These are phyloP conservation scores for Muscidifurax raptorellus DNA, from an alignment of 1,140 invertebrate genomes.

Conservation along the genomic window DNA sequence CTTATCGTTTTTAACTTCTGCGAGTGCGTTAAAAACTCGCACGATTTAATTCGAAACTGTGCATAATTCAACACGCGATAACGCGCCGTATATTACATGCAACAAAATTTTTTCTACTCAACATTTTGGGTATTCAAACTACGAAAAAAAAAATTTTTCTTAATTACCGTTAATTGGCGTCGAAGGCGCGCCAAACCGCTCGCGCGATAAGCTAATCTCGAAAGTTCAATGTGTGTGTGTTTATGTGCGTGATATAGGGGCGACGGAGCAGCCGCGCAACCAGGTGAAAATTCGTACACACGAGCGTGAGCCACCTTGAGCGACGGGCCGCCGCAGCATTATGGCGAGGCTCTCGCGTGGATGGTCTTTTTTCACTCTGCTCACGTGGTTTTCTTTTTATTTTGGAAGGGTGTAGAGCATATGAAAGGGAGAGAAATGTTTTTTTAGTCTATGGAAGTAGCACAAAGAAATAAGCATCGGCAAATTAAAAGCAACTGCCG, in stretches of 20 bases:
- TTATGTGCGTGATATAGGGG: neutral
- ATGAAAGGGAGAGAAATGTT: too few species aligned
- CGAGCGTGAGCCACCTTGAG: conserved; percentile 3
- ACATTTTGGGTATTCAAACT: neutral
- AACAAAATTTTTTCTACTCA: neutral
- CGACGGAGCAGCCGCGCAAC: neutral
- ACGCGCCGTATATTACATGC: neutral
- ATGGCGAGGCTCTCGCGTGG: neutral
- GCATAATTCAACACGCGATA: neutral
- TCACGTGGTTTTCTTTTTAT: too few species aligned
- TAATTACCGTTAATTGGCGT: neutral
- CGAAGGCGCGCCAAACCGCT: neutral
- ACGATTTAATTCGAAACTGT: neutral
- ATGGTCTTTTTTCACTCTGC: neutral
- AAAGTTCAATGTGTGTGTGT: neutral
- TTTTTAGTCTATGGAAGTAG: too few species aligned
- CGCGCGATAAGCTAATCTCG: conserved; percentile 25
- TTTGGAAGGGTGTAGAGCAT: too few species aligned
- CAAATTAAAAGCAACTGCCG: neutral
- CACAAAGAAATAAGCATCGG: too few species aligned
- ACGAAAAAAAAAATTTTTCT: neutral
- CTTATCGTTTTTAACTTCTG: neutral
- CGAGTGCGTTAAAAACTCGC: neutral
- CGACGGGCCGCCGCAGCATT: too few species aligned
- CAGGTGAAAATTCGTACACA: conserved; percentile 35